Conservation (phyloP, 2,888 invertebrate species). For the Busseola fusca region DNA sequence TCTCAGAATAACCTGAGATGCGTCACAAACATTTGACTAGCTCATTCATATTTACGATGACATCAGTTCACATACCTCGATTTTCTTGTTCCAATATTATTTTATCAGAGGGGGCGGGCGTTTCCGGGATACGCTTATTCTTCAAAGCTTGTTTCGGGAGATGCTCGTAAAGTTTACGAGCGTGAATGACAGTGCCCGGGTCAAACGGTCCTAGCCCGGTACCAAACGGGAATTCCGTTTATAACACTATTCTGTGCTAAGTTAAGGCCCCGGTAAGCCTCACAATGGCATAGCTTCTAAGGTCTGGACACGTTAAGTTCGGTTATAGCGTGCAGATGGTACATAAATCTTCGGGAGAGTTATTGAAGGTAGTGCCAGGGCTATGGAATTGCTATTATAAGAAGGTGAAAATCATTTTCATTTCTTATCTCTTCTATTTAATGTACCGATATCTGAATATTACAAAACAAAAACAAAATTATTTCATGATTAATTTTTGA, state of each 20-base stretch:
- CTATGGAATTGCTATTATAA: slow-evolving; percentile 43
- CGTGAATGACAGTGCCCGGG: slow-evolving; percentile 67
- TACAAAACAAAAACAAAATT: background rate
- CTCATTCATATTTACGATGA: slow-evolving; percentile 71
- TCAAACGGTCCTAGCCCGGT: slow-evolving; percentile 64
- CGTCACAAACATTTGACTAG: slow-evolving; percentile 67
- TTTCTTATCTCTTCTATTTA: background rate
- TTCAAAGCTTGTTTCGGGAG: slow-evolving; percentile 66
- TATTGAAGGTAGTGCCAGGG: slow-evolving; percentile 34
- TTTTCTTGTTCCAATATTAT: slow-evolving; percentile 72
- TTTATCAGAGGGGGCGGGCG: slow-evolving; percentile 61
- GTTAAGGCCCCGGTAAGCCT: slow-evolving; percentile 65
- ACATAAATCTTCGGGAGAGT: slow-evolving; percentile 56
- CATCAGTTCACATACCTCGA: slow-evolving; percentile 67
- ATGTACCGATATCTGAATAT: background rate
- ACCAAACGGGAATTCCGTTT: slow-evolving; percentile 70
- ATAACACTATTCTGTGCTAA: slow-evolving; percentile 67
- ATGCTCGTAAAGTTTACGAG: slow-evolving; percentile 76
- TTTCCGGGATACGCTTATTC: slow-evolving; percentile 66
- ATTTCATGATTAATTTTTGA: background rate
- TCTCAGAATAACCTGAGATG: slow-evolving; percentile 51
- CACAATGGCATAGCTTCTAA: slow-evolving; percentile 43
- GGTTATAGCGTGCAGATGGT: slow-evolving; percentile 50
- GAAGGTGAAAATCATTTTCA: slow-evolving; percentile 35
- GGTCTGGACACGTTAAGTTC: slow-evolving; percentile 54